Conservation (phyloP, 2,888 invertebrate genomes). For the Yponomeuta sedellus region DNA sequence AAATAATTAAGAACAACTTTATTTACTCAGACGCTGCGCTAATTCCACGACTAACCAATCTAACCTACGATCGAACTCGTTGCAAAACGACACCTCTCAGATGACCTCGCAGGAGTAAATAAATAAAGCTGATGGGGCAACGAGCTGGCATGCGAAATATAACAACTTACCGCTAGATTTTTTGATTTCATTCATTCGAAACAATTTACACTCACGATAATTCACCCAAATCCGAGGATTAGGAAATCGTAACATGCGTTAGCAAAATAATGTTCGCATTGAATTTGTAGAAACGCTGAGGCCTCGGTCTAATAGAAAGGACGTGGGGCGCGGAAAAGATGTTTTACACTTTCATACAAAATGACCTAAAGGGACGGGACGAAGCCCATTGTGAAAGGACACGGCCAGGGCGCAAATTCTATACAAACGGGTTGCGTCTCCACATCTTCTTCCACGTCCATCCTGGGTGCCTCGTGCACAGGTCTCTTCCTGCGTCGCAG, state of each 20-base stretch:
- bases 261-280: background rate
- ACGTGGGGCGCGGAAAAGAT: too few relatives aligned
- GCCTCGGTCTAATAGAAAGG: too few relatives aligned
- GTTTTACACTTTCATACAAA: too few relatives aligned
- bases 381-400: too few relatives aligned
- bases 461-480: too few relatives aligned
- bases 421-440: too few relatives aligned
- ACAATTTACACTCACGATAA: background rate
- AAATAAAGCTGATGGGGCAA: background rate
- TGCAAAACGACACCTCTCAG: background rate
- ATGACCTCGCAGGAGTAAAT: background rate
- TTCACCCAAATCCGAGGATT: background rate
- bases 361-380: too few relatives aligned
- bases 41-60: background rate
- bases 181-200: background rate
- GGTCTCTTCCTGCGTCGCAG: too few relatives aligned
- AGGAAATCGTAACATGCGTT: background rate
- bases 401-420: too few relatives aligned
- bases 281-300: too few relatives aligned
- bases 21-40: background rate
- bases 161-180: background rate
- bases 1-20: background rate
- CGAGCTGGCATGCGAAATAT: background rate
- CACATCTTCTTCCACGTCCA: too few relatives aligned
- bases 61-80: background rate